These are phyloP conservation scores for Pipistrellus kuhlii DNA, from an alignment of 2,797 vertebrate species.

Conservation along the genomic window DNA sequence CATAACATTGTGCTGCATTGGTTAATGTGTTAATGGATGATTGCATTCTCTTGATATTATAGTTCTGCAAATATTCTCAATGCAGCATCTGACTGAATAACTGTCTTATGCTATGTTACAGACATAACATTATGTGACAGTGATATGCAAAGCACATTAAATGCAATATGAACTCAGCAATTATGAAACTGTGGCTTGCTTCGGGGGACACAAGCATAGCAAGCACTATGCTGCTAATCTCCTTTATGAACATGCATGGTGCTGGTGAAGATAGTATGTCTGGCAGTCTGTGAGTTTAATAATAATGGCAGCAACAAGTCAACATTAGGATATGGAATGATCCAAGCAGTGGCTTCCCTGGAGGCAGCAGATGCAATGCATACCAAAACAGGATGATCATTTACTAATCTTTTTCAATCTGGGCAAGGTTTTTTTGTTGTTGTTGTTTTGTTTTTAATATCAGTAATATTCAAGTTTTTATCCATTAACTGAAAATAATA, in stretches of 20 bases:
- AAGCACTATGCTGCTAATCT: accelerated
- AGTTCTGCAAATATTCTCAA: not conserved
- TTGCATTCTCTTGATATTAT: not conserved
- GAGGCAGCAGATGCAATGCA: not conserved
- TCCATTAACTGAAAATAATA: not conserved
- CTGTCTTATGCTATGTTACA: not conserved
- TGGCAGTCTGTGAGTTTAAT: no score
- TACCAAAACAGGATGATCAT: not conserved
- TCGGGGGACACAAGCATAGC: not conserved
- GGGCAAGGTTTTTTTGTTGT: no score
- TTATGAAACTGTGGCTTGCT: not conserved
- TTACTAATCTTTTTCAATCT: not conserved
- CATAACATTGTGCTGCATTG: accelerated
- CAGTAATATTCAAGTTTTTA: not conserved
- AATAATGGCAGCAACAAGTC: not conserved
- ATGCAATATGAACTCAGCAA: not conserved
- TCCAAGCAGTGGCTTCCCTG: accelerated
- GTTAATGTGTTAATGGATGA: no score
- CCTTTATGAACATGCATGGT: not conserved
- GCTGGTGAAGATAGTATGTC: not conserved
- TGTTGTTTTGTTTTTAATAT: not conserved
- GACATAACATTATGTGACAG: not conserved
- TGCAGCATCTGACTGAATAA: not conserved
- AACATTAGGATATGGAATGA: accelerated
- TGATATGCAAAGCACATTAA: not conserved